These are phyloP conservation scores for Ctena decussata DNA, from an alignment of 2,888 invertebrate species.

Conservation along the genomic window DNA sequence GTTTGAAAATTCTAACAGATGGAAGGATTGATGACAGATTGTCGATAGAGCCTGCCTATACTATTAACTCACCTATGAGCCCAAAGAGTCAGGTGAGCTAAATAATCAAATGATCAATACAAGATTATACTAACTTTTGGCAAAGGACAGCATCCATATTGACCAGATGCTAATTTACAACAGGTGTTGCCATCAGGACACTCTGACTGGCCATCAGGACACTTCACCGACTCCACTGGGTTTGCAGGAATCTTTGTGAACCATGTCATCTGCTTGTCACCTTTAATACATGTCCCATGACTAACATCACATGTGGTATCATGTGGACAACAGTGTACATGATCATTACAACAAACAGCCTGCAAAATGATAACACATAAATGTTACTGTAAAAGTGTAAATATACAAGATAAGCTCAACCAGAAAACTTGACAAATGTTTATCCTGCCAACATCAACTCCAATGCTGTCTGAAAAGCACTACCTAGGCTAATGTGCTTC, in stretches of 20 bases:
- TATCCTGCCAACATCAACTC: no score
- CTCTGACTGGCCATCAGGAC: slow-evolving; percentile 40
- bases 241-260: slow-evolving; percentile 36
- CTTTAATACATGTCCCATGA: slow-evolving; percentile 9
- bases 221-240: slow-evolving; percentile 31
- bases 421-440: no score
- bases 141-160: slow-evolving; percentile 84
- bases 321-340: slow-evolving; percentile 81
- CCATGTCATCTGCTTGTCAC: slow-evolving; percentile 19
- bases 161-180: slow-evolving; percentile 70
- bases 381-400: no score
- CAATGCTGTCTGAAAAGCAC: no score
- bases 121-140: slow-evolving; percentile 38
- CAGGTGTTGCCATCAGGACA: slow-evolving; percentile 73
- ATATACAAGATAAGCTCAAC: no score
- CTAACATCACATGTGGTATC: slow-evolving; percentile 72
- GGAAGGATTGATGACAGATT: no score
- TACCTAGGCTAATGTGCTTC: neutral
- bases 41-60: no score
- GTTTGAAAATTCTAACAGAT: no score
- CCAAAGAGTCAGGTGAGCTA: no score
- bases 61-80: no score
- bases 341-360: slow-evolving; percentile 82
- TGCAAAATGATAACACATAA: no score
- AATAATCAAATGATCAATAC: no score